Base-by-base conservation (phyloP, 2,113 vertebrate species). In the Dromaius novaehollandiae region DNA sequence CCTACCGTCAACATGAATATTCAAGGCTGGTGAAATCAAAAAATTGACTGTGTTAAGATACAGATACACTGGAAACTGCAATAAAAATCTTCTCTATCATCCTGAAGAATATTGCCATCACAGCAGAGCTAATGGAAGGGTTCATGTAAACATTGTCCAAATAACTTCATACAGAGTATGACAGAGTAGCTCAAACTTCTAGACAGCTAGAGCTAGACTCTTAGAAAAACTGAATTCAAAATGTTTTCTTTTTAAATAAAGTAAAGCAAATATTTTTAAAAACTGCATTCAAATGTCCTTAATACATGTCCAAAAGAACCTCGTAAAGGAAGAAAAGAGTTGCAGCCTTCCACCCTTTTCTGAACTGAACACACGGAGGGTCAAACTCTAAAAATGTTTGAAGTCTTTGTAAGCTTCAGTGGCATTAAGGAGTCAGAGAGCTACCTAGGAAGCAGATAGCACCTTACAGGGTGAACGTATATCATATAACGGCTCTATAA, bases 11-110 rank as follows among this genome's bases (percentile, higher is more conserved):
- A 40, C n/a, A 38, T 84, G 75, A 87, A 76, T 60, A 89, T 76
- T 87, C 74, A 79, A 82, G 19, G 34, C n/a, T 87, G 18, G 81
- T 65, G 6, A 95, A 95, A 90, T 82, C 81, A 91, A 84, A 79
- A 73, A 95, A 90, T 46, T 5, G 6, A 17, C 38, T 89, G 24
- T 25, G 22, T 86, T 71, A 81, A 63, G 26, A 78, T 9, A 7
- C 36, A 70, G 13, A 70, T 66, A 21, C 26, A 63, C 50, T 53
- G 19, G 13, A 93, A 95, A 75, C 6, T 26, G 51, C 66, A 94
- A 76, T 71, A 85, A 85, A 85, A 51, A 60, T 51, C 26, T 82
- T 18, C 30, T 89, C 51, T 46, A 55, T 42, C 24, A 15, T 53
- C 69, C 61, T 76, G 38, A 87, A 89, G 70, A 82, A 82, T 86